Percentiles rank a stretch among this genome's conserved stretches.
Evolutionary conservation across 2,888 invertebrate species (phyloP).

Genomic region (Nezara viridula): DNA sequence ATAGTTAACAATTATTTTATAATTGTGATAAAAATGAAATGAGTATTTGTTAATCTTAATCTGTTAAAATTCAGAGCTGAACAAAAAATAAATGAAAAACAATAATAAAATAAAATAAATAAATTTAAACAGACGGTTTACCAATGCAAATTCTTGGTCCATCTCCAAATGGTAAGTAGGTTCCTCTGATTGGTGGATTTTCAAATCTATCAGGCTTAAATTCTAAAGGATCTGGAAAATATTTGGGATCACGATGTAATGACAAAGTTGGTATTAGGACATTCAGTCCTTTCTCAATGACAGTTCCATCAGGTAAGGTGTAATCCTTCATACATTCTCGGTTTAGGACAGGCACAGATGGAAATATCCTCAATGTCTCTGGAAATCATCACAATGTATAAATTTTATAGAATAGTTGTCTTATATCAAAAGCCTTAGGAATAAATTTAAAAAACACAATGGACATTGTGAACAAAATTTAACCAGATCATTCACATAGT

Average conservation of each 20-base stretch:
- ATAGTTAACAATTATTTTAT: no score
- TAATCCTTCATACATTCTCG: slow-evolving; percentile 61
- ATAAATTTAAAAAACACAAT: no score
- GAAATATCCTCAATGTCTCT: slow-evolving; percentile 62
- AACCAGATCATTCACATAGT: no score
- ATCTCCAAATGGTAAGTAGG: slow-evolving; percentile 68
- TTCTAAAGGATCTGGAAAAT: slow-evolving; percentile 61
- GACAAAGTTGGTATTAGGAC: slow-evolving; percentile 60
- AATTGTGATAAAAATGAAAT: no score
- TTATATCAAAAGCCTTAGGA: no score
- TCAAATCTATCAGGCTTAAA: slow-evolving; percentile 63
- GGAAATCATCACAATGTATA: neutral
- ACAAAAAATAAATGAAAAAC: no score
- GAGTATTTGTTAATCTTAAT: no score
- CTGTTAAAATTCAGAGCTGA: no score
- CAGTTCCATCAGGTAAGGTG: slow-evolving; percentile 61
- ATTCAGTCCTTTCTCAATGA: slow-evolving; percentile 59
- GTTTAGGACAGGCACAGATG: slow-evolving; percentile 59
- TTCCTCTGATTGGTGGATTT: slow-evolving; percentile 54
- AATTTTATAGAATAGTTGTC: neutral
- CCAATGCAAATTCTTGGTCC: slow-evolving; percentile 63
- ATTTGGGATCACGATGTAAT: slow-evolving; percentile 60
- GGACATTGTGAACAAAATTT: no score
- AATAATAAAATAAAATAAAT: no score
- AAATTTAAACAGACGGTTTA: slow-evolving; percentile 7